Evolutionary conservation across 2,113 vertebrate species (phyloP).

Genomic region (Mastomys natalensis): DNA sequence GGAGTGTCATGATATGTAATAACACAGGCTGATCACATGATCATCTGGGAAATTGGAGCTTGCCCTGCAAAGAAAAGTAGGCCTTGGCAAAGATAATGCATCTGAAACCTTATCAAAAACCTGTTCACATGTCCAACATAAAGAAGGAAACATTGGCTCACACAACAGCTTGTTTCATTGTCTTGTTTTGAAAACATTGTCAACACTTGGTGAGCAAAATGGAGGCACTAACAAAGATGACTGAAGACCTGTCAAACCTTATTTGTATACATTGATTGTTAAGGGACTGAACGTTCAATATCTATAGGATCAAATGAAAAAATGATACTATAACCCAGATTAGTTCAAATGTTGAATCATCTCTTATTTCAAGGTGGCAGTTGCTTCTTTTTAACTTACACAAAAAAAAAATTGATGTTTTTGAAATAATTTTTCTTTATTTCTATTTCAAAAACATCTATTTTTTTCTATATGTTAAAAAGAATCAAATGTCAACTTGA

Average conservation of each 20-base stretch:
- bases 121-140: too few species aligned
- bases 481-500: too few species aligned
- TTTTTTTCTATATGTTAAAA: background rate
- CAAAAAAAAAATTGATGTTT: background rate
- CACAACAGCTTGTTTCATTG: background rate
- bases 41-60: background rate
- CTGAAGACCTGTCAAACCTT: too few species aligned
- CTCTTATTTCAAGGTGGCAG: background rate
- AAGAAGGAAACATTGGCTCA: background rate
- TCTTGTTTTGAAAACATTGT: fast-evolving
- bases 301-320: background rate
- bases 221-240: background rate
- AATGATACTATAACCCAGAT: background rate
- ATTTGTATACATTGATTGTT: background rate
- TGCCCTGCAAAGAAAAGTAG: background rate
- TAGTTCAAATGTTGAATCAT: background rate
- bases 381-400: background rate
- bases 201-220: background rate
- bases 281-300: background rate
- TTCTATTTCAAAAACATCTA: background rate
- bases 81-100: background rate
- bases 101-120: background rate
- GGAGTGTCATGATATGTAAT: background rate
- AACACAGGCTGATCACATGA: background rate
- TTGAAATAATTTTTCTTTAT: background rate